These are phyloP conservation scores for Anguilla japonica DNA, from an alignment of 2,113 vertebrate genomes.

Conservation along the genomic window DNA sequence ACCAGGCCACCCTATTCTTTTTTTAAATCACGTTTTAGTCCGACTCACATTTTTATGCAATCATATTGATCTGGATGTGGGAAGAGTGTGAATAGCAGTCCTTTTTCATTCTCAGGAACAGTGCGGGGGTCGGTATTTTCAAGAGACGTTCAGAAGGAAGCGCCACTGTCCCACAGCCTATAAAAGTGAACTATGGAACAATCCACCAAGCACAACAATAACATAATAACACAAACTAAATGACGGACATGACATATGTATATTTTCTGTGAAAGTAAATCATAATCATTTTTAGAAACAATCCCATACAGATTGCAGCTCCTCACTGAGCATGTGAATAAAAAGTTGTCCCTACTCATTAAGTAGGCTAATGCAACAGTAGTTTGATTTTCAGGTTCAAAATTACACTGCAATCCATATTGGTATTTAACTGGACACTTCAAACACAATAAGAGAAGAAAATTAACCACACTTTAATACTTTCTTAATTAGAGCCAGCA, in stretches of 20 bases:
- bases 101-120: no score
- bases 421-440: background rate
- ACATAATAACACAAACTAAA: background rate
- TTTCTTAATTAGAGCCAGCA: background rate
- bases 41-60: background rate
- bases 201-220: background rate
- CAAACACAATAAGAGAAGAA: background rate
- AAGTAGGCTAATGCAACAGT: background rate
- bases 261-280: no score
- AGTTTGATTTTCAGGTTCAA: background rate
- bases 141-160: background rate
- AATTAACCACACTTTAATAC: no score
- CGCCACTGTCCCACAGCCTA: background rate
- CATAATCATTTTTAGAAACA: no score
- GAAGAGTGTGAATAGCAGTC: background rate
- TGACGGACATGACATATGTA: no score
- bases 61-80: background rate
- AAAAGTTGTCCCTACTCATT: no score
- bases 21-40: background rate
- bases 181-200: background rate
- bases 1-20: no score
- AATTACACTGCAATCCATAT: background rate
- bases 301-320: background rate
- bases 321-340: background rate
- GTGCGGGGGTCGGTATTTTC: background rate